Evolutionary conservation across 2,113 vertebrate species (phyloP), one percentile per base, ranked within the genome.

Genomic region (Microtus ochrogaster): DNA sequence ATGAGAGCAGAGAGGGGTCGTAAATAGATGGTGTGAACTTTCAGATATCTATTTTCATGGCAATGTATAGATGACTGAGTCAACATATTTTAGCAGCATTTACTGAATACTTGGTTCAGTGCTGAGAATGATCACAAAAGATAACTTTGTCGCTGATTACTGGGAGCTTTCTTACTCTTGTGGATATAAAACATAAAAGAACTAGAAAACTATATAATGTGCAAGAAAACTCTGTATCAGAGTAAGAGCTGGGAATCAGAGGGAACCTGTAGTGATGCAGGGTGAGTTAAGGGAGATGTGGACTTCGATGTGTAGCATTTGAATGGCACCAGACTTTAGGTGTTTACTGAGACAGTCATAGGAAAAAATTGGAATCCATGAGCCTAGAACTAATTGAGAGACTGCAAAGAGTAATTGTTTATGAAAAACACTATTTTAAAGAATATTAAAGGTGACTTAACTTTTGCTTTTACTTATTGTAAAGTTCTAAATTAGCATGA

Each of bases 381-480:
- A 30, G 22, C 28, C 68, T 36, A 70, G 47, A 16, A 72, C 28
- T 68, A 49, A 58, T 41, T 55, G 52, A 21, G 39, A 73, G 22
- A 81, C 41, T 77, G 61, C 88, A 66, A 44, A 81, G 9, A 79
- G 11, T 72, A 68, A 90, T 94, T 68, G 12, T 78, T 92, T 63
- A 94, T 73, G 44, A 96, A 97, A 97, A 82, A n/a, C 68, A 55
- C 73, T 47, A 47, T 58, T 89, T 39, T 76, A 55, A 93, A 94
- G 44, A 63, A 36, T 55, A 39, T 55, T 33, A 78, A 87, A 58
- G 22, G 16, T 90, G 39, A 58, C 41, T 68, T 83, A 10, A 28
- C 77, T 86, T 87, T 88, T 79, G 3, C 68, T 93, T 87, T 78
- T 13, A 58, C 21, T 73, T 76, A 49, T 4, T 72, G 17, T 91